These are phyloP conservation scores for Lycorma delicatula DNA, from an alignment of 1,140 invertebrate genomes.

Conservation along the genomic window DNA sequence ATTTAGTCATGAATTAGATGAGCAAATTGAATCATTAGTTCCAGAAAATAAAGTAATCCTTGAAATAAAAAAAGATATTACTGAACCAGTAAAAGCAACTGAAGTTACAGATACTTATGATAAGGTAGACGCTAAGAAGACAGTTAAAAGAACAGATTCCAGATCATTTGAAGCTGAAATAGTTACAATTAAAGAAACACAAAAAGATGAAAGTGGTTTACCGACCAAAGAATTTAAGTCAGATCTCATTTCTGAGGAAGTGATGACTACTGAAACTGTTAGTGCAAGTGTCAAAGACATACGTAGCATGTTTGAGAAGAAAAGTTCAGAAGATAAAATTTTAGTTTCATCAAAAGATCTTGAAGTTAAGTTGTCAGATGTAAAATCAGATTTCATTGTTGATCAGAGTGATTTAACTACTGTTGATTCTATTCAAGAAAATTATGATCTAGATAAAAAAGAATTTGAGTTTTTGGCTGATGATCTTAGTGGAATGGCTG, in stretches of 20 bases:
- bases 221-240: conserved; percentile 7
- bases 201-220: no score
- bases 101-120: conserved; percentile 10
- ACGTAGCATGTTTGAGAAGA: not conserved
- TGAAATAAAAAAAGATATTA: conserved; percentile 14
- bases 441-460: no score
- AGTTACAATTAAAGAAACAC: conserved; percentile 3
- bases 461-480: no score
- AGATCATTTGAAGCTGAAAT: conserved; percentile 19
- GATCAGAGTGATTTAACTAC: no score
- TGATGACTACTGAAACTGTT: conserved; percentile 11
- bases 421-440: not conserved
- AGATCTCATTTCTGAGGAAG: not conserved
- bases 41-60: conserved; percentile 27
- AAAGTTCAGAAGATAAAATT: not conserved
- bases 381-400: no score
- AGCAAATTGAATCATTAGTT: conserved; percentile 35
- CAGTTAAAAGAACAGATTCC: conserved; percentile 18
- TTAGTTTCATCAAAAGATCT: not conserved
- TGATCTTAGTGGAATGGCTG: conserved; percentile 12
- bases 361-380: not conserved
- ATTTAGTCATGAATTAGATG: conserved; percentile 36
- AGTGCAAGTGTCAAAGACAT: conserved; percentile 1
- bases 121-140: conserved; percentile 17
- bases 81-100: conserved; percentile 8